Conservation (phyloP, 2,888 invertebrate species). For the Melipona beecheii region DNA sequence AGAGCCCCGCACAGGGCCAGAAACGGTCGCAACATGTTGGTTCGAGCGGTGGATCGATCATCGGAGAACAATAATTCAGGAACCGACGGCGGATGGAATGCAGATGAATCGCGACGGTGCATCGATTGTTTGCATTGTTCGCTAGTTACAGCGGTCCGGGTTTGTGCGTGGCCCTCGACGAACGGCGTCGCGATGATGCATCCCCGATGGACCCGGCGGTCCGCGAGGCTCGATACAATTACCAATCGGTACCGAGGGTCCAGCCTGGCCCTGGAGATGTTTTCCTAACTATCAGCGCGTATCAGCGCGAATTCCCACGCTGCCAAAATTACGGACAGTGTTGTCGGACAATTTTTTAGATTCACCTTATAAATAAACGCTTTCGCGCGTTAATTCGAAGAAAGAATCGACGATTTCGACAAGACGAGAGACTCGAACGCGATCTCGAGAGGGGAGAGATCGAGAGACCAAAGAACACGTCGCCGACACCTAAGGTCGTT, state of each 20-base stretch:
- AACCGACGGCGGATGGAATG: constrained; percentile 40
- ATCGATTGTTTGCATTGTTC: constrained; percentile 58
- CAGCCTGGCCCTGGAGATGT: neutral
- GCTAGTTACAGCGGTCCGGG: constrained; percentile 19
- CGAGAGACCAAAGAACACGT: neutral
- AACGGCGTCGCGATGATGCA: constrained; percentile 30
- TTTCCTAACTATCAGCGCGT: neutral
- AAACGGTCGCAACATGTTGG: constrained; percentile 38
- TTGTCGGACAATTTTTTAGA: no score
- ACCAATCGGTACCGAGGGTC: neutral
- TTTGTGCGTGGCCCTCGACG: constrained; percentile 15
- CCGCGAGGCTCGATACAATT: constrained; percentile 31
- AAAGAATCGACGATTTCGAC: no score
- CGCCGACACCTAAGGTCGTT: constrained; percentile 11
- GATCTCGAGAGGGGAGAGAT: neutral
- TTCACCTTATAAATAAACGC: no score
- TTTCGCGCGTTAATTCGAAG: no score
- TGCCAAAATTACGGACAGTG: no score
- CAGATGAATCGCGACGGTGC: constrained; percentile 42
- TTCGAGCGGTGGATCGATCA: constrained; percentile 48
- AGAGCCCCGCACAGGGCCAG: constrained; percentile 7
- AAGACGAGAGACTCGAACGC: no score
- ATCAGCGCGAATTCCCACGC: no score
- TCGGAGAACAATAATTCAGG: constrained; percentile 47
- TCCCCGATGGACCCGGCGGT: constrained; percentile 17